Evolutionary conservation across 2,113 vertebrate species (phyloP), one percentile per base, ranked within the genome.

Genomic region (Ammodytes marinus): DNA sequence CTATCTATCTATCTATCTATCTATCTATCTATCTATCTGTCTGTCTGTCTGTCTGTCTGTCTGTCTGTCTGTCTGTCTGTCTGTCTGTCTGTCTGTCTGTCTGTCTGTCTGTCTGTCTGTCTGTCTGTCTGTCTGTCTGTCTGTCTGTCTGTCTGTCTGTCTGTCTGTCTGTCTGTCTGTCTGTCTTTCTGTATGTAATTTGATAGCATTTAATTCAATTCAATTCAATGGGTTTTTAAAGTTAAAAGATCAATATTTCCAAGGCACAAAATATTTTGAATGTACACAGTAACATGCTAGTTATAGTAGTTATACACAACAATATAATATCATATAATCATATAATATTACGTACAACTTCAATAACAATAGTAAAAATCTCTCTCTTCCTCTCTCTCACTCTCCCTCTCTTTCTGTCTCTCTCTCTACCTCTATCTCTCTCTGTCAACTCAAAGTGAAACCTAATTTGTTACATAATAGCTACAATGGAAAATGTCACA

Each of bases 361-460:
- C 27, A 27, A 27, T 27, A 27, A 27, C 27, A 27, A 27, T 27
- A 27, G 27, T 27, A 27, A 27, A 27, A 27, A 27, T 27, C 27
- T 27, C 27, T 27, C 27, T 27, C 27, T 27, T 27, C 27, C 27
- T 27, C 27, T 27, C 27, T 27, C 1, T 27, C 27, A 27, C 27
- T 13, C n/a, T 64, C 8, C 11, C 6, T 52, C 13, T 67, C 46
- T 52, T 8, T 49, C 8, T 52, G 7, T 35, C 37, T 52, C 45
- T 60, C 37, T 17, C 4, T 49, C 8, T 52, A 7, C 17, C 37
- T 52, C 45, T 60, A n/a, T 17, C 4, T 37, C 7, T 63, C 5
- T 27, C 6, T 11, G 43, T 67, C n/a, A 27, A 53, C 47, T 65
- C 14, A 79, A 77, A 88, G 13, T 74, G 79, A 83, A 82, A 86